Evolutionary conservation across 2,888 invertebrate species (phyloP), one percentile per base, ranked within the genome.

Genomic region (Diaperis boleti): DNA sequence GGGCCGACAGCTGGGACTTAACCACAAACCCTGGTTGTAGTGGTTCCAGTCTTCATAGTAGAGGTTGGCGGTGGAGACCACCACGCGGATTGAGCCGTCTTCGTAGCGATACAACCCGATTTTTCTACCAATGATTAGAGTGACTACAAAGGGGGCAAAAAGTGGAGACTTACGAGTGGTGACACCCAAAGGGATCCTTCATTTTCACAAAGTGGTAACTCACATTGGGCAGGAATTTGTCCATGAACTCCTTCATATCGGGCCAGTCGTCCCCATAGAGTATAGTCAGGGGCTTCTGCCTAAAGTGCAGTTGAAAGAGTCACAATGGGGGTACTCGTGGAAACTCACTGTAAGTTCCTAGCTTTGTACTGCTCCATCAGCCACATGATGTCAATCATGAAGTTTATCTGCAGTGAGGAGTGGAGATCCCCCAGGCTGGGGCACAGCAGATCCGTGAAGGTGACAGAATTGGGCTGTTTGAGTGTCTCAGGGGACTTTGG

Each of bases 21-120:
- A 85, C 97, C 97, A 97, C 6, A 96, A 81, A 88, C 96, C 96
- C 81, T 98, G 97, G 0, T 96, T 95, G 71, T 96, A 89, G 79
- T 96, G 92, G 74, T 92, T 89, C 98, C 98, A 98, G 81, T 98
- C 98, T 66, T 92, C 90, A 15, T 89, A 85, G 70, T 96, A 92
- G 2, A 98, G 83, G 83, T 98, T 98, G 0, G 97, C 95, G 0
- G 97, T 97, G 0, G 93, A 94, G 22, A 98, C 87, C 0, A 96
- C 90, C 3, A 98, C 88, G 7, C 96, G 84, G 52, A 97, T 82
- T 0, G 94, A 92, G 0, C 89, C 86, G 72, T 95, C 91, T 64
- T 86, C 89, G 74, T 96, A 96, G 45, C 89, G 87, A 0, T 97
- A 83, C 0, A 98, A 78, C 85, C 95, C 94, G 87, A 97, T 87